These are phyloP conservation scores for Panonychus citri DNA, from an alignment of 1,140 invertebrate species.

Conservation along the genomic window DNA sequence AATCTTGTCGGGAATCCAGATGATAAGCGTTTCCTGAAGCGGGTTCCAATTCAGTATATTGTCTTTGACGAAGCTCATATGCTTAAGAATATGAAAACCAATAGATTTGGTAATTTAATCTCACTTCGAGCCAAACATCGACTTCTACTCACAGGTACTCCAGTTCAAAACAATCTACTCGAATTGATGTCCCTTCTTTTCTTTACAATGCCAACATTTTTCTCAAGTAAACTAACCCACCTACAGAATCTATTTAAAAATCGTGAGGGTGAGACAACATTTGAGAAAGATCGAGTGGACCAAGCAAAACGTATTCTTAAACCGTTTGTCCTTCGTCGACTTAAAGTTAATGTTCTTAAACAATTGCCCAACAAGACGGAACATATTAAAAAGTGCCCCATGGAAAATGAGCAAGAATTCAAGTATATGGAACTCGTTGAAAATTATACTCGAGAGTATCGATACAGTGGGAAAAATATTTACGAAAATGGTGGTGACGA, in stretches of 20 bases:
- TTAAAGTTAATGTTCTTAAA: constrained; percentile 57
- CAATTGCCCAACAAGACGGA: constrained; percentile 48
- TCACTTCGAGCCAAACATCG: constrained; percentile 41
- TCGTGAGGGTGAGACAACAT: constrained; percentile 30
- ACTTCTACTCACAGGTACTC: constrained; percentile 69
- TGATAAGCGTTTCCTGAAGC: constrained; percentile 69
- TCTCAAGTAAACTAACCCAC: constrained; percentile 61
- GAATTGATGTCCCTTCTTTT: constrained; percentile 83
- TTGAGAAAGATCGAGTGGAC: constrained; percentile 63
- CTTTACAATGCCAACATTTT: constrained; percentile 88
- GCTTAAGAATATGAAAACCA: constrained; percentile 86
- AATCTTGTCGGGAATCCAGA: constrained; percentile 37
- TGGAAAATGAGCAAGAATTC: constrained; percentile 42
- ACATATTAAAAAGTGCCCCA: constrained; percentile 33
- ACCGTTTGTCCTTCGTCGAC: constrained; percentile 71
- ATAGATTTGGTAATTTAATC: constrained; percentile 61
- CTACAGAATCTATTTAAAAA: constrained; percentile 54
- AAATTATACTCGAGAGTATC: constrained; percentile 26
- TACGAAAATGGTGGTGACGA: not conserved
- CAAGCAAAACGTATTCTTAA: constrained; percentile 88
- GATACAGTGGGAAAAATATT: not conserved
- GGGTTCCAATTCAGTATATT: constrained; percentile 66
- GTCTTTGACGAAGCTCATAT: constrained; percentile 94
- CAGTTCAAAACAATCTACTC: constrained; percentile 80
- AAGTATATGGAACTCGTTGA: constrained; percentile 49